phyloP scores from a whole-genome alignment of 2,797 vertebrate species.

The Myiothlypis coronata region DNA sequence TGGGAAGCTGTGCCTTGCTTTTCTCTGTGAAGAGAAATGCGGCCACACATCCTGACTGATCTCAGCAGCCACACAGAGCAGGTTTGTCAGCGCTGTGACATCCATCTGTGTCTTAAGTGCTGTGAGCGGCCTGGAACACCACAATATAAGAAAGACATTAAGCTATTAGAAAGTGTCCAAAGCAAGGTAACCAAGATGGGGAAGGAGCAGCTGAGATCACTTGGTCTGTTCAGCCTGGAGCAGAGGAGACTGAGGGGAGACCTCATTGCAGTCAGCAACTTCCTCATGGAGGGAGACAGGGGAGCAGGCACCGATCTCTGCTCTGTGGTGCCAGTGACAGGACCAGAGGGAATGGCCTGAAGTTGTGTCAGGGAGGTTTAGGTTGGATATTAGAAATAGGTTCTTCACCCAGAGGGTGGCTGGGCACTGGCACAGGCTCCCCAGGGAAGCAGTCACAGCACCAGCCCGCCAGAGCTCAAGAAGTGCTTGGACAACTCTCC shows the following conservation, averaged over 20 bases:
- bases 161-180: neutral
- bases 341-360: neutral
- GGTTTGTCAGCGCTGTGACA: neutral
- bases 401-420: fast-evolving
- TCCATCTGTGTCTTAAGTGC: fast-evolving
- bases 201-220: neutral
- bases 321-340: neutral
- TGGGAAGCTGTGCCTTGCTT: neutral
- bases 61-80: neutral
- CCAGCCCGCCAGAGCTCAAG: neutral
- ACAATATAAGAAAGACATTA: neutral
- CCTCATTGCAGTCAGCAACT: fast-evolving
- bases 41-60: fast-evolving
- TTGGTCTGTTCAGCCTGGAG: neutral
- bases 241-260: neutral
- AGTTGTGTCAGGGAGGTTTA: neutral
- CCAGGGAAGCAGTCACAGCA: neutral
- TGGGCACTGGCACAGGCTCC: neutral
- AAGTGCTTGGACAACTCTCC: fast-evolving
- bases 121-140: neutral
- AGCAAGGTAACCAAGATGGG: neutral
- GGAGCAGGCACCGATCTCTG: neutral
- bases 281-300: neutral
- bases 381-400: fast-evolving
- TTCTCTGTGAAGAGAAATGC: neutral